phyloP scores from a whole-genome alignment of 2,888 invertebrate genomes.

The Folsomia candida region DNA sequence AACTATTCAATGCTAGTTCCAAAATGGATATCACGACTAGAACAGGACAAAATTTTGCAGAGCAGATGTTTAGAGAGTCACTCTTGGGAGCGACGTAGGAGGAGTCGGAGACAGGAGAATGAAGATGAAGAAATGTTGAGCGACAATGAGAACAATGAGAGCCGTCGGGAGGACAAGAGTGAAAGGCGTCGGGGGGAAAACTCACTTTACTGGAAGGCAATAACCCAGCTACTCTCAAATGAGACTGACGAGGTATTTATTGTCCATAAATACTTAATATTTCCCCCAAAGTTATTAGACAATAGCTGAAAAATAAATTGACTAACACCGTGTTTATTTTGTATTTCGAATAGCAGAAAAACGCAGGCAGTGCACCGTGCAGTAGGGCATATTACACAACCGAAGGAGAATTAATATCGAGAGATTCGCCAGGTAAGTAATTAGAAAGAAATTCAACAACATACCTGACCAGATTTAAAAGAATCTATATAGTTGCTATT shows the following conservation, averaged over 20 bases:
- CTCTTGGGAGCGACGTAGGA: slow-evolving; percentile 39
- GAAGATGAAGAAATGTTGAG: slow-evolving; percentile 31
- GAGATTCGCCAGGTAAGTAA: slow-evolving; percentile 38
- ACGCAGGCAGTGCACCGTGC: slow-evolving; percentile 44
- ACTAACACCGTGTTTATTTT: no score
- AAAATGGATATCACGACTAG: slow-evolving; percentile 50
- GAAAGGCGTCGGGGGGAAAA: slow-evolving; percentile 53
- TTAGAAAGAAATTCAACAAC: no score
- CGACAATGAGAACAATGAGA: slow-evolving; percentile 33
- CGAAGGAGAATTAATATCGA: slow-evolving; percentile 47
- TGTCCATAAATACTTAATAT: not conserved
- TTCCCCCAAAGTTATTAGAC: not conserved
- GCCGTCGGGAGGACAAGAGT: slow-evolving; percentile 32
- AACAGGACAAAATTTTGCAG: slow-evolving; percentile 45
- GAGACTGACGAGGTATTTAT: slow-evolving; percentile 52
- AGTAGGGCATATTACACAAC: slow-evolving; percentile 48
- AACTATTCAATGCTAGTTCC: slow-evolving; percentile 53
- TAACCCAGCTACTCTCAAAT: slow-evolving; percentile 57
- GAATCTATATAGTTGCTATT: no score
- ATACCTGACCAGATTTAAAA: no score
- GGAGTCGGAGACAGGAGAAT: slow-evolving; percentile 21
- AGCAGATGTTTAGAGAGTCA: slow-evolving; percentile 43
- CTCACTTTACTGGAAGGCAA: slow-evolving; percentile 58
- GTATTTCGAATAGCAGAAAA: slow-evolving; percentile 41
- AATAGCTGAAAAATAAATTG: slow-evolving; percentile 31